Evolutionary conservation across 2,797 vertebrate species (phyloP).

Genomic region (Bothrops alternatus): DNA sequence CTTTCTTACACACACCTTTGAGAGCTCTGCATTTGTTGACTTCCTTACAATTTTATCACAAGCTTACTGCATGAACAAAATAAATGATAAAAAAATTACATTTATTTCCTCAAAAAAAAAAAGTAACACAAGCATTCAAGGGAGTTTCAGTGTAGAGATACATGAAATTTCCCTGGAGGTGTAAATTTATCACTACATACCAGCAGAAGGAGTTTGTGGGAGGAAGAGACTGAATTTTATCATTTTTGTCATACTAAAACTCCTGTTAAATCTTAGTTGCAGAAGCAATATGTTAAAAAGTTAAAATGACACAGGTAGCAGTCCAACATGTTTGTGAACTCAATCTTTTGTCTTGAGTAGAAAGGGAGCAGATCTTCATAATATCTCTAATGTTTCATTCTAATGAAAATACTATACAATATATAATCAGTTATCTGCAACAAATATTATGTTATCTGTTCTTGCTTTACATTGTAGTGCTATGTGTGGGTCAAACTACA

Average conservation of each 20-base stretch:
- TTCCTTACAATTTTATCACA: constrained; percentile 51
- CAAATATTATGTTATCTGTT: background rate
- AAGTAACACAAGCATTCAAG: constrained; percentile 54
- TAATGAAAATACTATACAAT: background rate
- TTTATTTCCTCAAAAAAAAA: constrained; percentile 55
- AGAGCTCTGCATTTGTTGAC: constrained; percentile 44
- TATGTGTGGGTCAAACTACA: background rate
- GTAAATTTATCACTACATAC: constrained; percentile 33
- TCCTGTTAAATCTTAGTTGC: constrained; percentile 4
- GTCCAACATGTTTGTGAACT: constrained; percentile 6
- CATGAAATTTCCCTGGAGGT: constrained; percentile 60
- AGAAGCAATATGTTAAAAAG: background rate
- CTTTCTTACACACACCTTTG: constrained; percentile 48
- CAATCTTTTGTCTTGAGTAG: background rate
- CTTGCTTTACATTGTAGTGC: background rate
- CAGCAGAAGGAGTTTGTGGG: constrained; percentile 28
- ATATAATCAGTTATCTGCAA: background rate
- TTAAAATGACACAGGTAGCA: background rate
- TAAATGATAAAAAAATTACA: constrained; percentile 62
- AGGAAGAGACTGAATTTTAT: constrained; percentile 10
- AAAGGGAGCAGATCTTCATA: background rate
- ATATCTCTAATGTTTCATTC: background rate
- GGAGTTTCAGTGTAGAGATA: constrained; percentile 60
- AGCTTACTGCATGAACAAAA: constrained; percentile 62
- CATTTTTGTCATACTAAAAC: constrained; percentile 9